phyloP scores from a whole-genome alignment of 1,140 invertebrate species.

The Rhagoletis pomonella region DNA sequence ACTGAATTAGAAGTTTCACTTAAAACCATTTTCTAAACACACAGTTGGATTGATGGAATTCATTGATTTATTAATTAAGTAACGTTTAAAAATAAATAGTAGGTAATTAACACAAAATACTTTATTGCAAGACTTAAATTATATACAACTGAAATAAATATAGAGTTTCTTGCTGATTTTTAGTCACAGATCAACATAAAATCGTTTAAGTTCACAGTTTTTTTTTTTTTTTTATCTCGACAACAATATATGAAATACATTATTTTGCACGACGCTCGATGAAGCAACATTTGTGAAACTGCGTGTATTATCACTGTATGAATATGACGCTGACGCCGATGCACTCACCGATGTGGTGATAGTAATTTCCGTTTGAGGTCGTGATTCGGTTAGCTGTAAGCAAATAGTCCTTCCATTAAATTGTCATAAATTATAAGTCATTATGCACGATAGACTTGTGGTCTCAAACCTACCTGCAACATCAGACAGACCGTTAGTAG shows the following conservation, averaged over 20 bases:
- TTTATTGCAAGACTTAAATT: no score
- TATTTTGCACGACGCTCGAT: constrained; percentile 1
- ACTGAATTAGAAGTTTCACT: no score
- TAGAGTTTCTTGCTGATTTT: no score
- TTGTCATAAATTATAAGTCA: neutral
- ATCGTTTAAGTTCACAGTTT: neutral
- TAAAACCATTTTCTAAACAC: no score
- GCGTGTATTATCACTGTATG: neutral
- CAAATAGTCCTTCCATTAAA: neutral
- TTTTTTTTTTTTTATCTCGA: neutral
- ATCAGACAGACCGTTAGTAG: neutral
- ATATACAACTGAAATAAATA: no score
- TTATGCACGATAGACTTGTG: no score
- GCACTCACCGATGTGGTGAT: neutral
- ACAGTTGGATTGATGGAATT: no score
- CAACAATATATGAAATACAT: constrained; percentile 5
- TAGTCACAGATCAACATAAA: neutral
- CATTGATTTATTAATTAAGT: no score
- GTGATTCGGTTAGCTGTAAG: neutral
- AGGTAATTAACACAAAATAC: no score
- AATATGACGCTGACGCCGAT: neutral
- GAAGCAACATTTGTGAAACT: neutral
- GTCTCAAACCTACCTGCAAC: neutral
- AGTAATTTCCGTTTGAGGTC: constrained; percentile 8
- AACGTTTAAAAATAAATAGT: no score